A percentile compares a stretch with the other conserved stretches of the same genome.
Conservation (phyloP, 2,888 invertebrate species). For the Seira musarum region DNA sequence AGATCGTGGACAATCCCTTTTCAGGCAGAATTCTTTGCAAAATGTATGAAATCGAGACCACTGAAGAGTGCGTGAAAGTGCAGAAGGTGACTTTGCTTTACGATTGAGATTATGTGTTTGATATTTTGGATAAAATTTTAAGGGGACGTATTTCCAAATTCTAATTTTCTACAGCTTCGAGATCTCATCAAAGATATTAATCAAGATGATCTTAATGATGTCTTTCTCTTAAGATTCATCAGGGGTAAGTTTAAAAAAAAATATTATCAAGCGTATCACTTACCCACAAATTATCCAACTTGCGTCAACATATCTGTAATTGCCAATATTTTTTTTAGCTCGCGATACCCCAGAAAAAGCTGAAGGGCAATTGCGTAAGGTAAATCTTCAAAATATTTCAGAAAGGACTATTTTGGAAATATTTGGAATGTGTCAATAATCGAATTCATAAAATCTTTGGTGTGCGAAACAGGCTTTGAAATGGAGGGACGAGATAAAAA, state of each 20-base stretch:
- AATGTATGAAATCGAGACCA: slow-evolving; percentile 36
- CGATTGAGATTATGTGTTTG: no score
- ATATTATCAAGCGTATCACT: no score
- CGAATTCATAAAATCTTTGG: no score
- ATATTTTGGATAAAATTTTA: no score
- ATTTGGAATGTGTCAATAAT: no score
- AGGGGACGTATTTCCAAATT: background rate
- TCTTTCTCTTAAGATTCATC: slow-evolving; percentile 38
- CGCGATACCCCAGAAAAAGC: slow-evolving; percentile 41
- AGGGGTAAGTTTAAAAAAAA: slow-evolving; percentile 17
- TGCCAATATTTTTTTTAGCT: slow-evolving; percentile 9
- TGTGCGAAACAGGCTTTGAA: slow-evolving; percentile 37
- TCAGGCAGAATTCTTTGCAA: background rate
- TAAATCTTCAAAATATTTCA: background rate
- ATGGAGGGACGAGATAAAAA: slow-evolving; percentile 53
- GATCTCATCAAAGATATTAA: slow-evolving; percentile 33
- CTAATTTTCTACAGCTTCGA: slow-evolving; percentile 35
- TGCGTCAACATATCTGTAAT: no score
- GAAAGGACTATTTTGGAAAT: no score
- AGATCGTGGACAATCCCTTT: slow-evolving; percentile 17
- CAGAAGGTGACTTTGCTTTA: slow-evolving; percentile 35
- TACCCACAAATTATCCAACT: no score
- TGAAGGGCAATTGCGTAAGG: slow-evolving; percentile 41
- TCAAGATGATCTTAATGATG: slow-evolving; percentile 39
- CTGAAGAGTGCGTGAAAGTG: slow-evolving; percentile 21